These are phyloP conservation scores for Platysteira castanea DNA, from an alignment of 2,113 vertebrate species.

Conservation along the genomic window DNA sequence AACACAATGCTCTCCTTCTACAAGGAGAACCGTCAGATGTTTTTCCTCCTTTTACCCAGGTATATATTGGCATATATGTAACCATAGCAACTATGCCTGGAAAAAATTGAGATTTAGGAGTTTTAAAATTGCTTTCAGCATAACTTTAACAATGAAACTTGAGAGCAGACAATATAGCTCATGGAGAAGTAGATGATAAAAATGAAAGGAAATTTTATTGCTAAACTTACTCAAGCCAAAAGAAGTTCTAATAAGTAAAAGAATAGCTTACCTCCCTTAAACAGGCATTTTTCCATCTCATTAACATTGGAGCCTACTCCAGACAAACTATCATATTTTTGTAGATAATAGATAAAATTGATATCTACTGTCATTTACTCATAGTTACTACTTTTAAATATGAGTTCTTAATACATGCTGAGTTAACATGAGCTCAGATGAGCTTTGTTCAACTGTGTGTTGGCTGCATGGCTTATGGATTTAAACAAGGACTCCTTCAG, in stretches of 20 bases:
- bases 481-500: not conserved
- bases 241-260: not conserved
- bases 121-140: conserved; percentile 28
- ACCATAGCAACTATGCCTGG: conserved; percentile 25
- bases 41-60: conserved; percentile 6
- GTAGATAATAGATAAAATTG: not conserved
- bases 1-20: not conserved
- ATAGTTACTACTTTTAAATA: not conserved
- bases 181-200: conserved; percentile 3
- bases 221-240: conserved; percentile 14
- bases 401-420: not conserved
- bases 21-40: not conserved
- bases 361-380: not conserved
- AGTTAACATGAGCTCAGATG: not conserved
- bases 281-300: not conserved
- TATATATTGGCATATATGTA: conserved; percentile 26
- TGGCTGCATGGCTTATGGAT: not conserved
- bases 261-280: not conserved
- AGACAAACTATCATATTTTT: not conserved
- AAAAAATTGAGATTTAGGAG: not conserved
- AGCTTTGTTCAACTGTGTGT: not conserved
- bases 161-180: not conserved
- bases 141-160: not conserved
- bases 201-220: conserved; percentile 17
- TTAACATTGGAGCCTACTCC: conserved; percentile 19